Conservation (phyloP, 2,113 vertebrate genomes). For the Hippopotamus amphibius region DNA sequence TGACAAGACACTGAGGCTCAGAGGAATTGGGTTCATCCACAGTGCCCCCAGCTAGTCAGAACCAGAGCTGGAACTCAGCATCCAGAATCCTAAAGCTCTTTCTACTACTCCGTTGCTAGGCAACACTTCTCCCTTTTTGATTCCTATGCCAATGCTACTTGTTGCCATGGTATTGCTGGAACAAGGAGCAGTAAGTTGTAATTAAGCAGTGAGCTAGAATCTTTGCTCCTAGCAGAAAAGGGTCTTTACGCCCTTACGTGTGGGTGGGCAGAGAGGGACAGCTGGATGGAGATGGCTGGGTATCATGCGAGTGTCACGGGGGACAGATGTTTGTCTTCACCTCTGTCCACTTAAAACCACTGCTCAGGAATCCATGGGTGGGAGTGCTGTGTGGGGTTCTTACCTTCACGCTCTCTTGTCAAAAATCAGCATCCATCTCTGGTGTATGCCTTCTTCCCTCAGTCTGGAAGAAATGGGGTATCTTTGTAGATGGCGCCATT, state of each 20-base stretch:
- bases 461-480: background rate
- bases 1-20: background rate
- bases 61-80: conserved; percentile 62
- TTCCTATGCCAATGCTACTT: conserved; percentile 78
- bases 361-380: background rate
- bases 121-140: conserved; percentile 67
- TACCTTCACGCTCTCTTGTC: background rate
- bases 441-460: background rate
- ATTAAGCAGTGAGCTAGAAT: conserved; percentile 75
- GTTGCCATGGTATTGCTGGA: conserved; percentile 81
- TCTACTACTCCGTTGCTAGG: conserved; percentile 76
- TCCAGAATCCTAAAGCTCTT: conserved; percentile 28
- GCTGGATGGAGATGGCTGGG: background rate
- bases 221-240: conserved; percentile 62
- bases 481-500: background rate
- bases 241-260: conserved; percentile 46
- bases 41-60: background rate
- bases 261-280: conserved; percentile 42
- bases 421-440: background rate
- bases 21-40: background rate
- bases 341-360: background rate
- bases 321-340: background rate
- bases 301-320: background rate
- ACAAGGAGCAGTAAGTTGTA: conserved; percentile 74
- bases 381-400: background rate